Evolutionary conservation across 2,888 invertebrate genomes (phyloP), one percentile per base, ranked within the genome.

Genomic region (Syrphus vitripennis): DNA sequence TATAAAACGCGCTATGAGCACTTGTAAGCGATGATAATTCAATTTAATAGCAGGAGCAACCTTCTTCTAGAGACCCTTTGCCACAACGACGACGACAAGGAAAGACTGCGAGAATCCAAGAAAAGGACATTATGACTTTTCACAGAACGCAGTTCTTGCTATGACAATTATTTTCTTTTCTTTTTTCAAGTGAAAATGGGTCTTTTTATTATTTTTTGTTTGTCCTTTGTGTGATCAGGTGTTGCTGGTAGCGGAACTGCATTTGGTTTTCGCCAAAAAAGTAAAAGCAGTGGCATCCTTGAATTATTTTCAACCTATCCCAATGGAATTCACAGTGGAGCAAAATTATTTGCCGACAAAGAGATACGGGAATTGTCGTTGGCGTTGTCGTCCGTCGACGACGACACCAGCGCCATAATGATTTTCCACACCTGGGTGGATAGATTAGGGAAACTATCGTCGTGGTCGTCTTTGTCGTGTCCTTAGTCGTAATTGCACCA

Each of bases 21-120:
- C 77, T 82, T 82, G 82, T 86, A 86, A 86, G 82, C 77, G 77
- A 74, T 77, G 69, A 82, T 86, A 86, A 86, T 86, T 86, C 86
- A 86, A 86, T 86, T 82, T 86, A 82, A 86, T 86, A 74, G 78
- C n/a, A 48, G 9, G 1, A 12, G 24, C 3, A 5, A 31, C 31
- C 31, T 4, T 31, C 21, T 6, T n/a, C 9, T 19, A 63, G 45
- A 40, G 71, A 74, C 69, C 40, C 50, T 77, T 57, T 59, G 67
- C 40, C 67, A 78, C 53, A 69, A 59, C 24, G 70, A 57, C 53
- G 12, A 34, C 21, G 59, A 40, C 12, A 12, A 45, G 19, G 45
- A 65, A 45, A 29, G 45, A 65, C 29, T 65, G 12, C 5, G 29
- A 31, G 19, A 45, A 61, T 42, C 29, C 48, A 19, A 19, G 21